These are phyloP conservation scores for Drosophila bocki DNA, from an alignment of 1,140 invertebrate genomes.

Conservation along the genomic window DNA sequence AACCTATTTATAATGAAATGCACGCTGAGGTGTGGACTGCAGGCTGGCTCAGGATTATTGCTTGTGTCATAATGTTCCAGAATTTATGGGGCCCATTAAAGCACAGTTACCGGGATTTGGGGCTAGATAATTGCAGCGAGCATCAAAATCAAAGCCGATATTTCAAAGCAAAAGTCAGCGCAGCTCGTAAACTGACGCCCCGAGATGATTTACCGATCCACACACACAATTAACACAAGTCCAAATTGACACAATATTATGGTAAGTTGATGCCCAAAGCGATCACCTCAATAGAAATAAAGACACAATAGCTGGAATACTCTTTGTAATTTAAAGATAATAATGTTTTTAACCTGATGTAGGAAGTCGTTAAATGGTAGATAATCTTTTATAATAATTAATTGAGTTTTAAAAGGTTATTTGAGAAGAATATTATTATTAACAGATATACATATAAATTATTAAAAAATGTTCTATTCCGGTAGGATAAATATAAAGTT, in stretches of 20 bases:
- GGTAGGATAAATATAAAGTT: too few species aligned
- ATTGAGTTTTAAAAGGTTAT: background rate
- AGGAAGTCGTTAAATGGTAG: background rate
- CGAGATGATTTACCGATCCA: conserved; percentile 47
- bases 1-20: conserved; percentile 83
- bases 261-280: conserved; percentile 39
- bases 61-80: conserved; percentile 65
- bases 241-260: conserved; percentile 52
- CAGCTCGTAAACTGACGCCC: conserved; percentile 64
- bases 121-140: conserved; percentile 61
- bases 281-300: conserved; percentile 11
- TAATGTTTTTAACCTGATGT: too few species aligned
- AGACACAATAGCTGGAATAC: conserved; percentile 14
- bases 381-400: background rate
- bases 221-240: conserved; percentile 49
- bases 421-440: background rate
- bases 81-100: conserved; percentile 76
- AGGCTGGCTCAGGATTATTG: conserved; percentile 38
- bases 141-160: conserved; percentile 26
- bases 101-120: conserved; percentile 65
- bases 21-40: conserved; percentile 40
- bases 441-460: background rate
- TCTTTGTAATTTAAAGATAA: background rate
- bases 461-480: too few species aligned
- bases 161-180: conserved; percentile 33